Conservation (phyloP, 2,113 vertebrate species). For the Trogon surrucura region DNA sequence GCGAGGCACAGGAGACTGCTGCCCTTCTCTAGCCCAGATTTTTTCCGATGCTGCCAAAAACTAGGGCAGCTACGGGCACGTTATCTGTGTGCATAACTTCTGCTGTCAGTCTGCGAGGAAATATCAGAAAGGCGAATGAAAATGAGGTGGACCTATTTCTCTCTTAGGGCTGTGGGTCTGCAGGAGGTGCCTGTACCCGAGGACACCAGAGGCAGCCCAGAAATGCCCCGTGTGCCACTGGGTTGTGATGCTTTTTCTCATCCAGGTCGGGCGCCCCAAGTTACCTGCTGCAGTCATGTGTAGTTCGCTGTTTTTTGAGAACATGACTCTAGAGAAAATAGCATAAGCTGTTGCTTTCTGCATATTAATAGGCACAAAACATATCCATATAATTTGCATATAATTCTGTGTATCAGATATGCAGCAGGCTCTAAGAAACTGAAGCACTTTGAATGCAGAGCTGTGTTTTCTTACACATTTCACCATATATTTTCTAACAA, state of each 20-base stretch:
- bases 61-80: background rate
- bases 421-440: background rate
- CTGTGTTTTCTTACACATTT: background rate
- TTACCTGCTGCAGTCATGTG: fast-evolving
- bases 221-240: background rate
- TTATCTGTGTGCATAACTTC: background rate
- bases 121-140: background rate
- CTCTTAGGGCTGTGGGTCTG: background rate
- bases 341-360: background rate
- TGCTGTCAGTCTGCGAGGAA: background rate
- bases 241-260: background rate
- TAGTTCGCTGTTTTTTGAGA: background rate
- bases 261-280: background rate
- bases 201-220: background rate
- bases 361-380: background rate
- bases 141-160: background rate
- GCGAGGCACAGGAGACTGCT: background rate
- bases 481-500: background rate
- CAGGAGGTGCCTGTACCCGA: background rate
- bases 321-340: background rate
- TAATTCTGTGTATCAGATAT: background rate
- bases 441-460: background rate
- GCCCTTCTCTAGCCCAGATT: background rate
- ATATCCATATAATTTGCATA: background rate
- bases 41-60: background rate